Percentiles rank a stretch among this genome's conserved stretches.
These are phyloP conservation scores for Noctua janthe DNA, from an alignment of 2,888 invertebrate species.

Conservation along the genomic window DNA sequence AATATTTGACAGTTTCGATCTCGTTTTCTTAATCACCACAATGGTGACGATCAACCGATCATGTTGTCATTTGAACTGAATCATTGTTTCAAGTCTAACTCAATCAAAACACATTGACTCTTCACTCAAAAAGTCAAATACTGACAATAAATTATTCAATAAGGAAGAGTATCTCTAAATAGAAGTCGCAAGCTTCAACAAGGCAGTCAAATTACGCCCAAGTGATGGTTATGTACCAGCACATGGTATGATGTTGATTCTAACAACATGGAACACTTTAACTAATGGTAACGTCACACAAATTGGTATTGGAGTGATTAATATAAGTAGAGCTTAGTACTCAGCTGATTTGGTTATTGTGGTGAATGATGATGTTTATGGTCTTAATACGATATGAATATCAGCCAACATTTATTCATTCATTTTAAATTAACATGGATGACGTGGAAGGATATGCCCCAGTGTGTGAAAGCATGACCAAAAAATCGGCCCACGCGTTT, in stretches of 20 bases:
- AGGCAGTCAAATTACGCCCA: slow-evolving; percentile 13
- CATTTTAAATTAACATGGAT: too few relatives aligned
- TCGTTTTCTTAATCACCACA: neutral
- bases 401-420: neutral
- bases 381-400: neutral
- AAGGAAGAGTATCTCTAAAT: slow-evolving; percentile 22
- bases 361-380: neutral
- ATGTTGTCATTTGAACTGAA: neutral
- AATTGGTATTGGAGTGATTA: slow-evolving; percentile 24
- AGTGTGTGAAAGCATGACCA: too few relatives aligned
- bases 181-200: slow-evolving; percentile 15
- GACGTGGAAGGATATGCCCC: too few relatives aligned
- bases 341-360: neutral
- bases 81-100: neutral
- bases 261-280: slow-evolving; percentile 51
- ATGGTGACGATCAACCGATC: neutral
- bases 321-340: slow-evolving; percentile 1
- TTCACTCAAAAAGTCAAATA: neutral
- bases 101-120: slow-evolving; percentile 15
- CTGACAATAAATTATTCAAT: slow-evolving; percentile 9
- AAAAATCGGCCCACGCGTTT: too few relatives aligned
- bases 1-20: neutral
- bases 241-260: slow-evolving; percentile 24
- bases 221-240: slow-evolving; percentile 19
- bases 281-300: slow-evolving; percentile 31